Evolutionary conservation across 2,113 vertebrate species (phyloP).

Genomic region (Blennius ocellaris): DNA sequence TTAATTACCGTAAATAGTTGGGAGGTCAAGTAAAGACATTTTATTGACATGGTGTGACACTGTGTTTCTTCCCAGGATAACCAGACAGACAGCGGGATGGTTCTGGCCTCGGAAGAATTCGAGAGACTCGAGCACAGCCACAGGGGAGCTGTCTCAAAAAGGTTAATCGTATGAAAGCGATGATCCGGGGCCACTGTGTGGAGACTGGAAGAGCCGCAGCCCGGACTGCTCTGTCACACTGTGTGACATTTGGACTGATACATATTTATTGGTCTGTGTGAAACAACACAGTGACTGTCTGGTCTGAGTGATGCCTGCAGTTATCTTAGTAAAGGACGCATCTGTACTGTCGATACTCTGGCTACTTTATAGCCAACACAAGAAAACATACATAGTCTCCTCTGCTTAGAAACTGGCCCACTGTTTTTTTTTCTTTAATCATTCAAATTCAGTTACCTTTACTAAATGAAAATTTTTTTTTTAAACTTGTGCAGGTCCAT

Average conservation of each 20-base stretch:
- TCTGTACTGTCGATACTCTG: not conserved
- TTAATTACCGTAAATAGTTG: constrained; percentile 11
- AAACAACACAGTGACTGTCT: not conserved
- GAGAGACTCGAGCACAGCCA: constrained; percentile 92
- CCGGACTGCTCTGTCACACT: not conserved
- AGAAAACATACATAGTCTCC: constrained; percentile 16
- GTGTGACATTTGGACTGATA: constrained; percentile 1
- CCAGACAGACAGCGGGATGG: constrained; percentile 99
- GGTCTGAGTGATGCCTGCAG: not conserved
- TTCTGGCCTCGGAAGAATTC: constrained; percentile 97
- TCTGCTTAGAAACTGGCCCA: not conserved
- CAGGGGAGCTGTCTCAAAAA: constrained; percentile 80
- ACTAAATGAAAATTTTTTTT: too few species aligned
- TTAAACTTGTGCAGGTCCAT: too few species aligned
- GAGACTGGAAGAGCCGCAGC: not conserved
- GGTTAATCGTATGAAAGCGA: constrained; percentile 43
- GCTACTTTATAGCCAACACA: not conserved
- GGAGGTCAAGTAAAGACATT: not conserved
- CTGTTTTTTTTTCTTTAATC: not conserved
- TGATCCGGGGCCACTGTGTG: not conserved
- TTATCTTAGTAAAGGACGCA: not conserved
- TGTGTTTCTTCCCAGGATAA: constrained; percentile 86
- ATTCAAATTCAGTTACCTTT: too few species aligned
- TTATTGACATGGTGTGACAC: constrained; percentile 7
- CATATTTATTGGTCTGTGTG: not conserved